phyloP scores from a whole-genome alignment of 2,113 vertebrate genomes.

The Erythrolamprus reginae region DNA sequence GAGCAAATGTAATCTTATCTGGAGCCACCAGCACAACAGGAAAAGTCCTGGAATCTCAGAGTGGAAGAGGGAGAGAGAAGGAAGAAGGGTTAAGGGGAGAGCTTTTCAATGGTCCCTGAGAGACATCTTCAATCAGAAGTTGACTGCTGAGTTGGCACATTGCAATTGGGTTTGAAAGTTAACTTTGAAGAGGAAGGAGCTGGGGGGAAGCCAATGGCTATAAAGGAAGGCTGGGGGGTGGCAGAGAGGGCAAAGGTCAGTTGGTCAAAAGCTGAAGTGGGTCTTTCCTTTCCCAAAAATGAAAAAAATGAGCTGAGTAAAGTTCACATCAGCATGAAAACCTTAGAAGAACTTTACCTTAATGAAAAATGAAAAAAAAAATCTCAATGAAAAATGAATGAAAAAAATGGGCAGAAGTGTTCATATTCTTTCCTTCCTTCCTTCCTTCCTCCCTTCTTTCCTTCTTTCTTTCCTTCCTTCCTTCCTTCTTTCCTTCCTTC shows the following conservation, averaged over 20 bases:
- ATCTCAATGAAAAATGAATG: too few species aligned
- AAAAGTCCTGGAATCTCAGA: conserved; percentile 54
- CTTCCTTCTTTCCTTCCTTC: too few species aligned
- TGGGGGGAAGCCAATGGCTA: neutral
- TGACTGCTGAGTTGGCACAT: conserved; percentile 28
- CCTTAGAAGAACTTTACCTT: neutral
- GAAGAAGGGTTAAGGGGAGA: conserved; percentile 36
- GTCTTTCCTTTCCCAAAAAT: neutral
- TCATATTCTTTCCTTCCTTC: too few species aligned
- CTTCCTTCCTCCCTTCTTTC: too few species aligned
- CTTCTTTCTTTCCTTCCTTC: too few species aligned
- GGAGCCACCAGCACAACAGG: conserved; percentile 64
- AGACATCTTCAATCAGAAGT: conserved; percentile 47
- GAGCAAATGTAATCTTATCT: conserved; percentile 55
- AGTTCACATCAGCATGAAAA: neutral
- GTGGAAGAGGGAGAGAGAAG: conserved; percentile 29
- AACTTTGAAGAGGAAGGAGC: rapidly evolving
- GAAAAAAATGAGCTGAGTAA: neutral
- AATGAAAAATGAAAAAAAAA: too few species aligned
- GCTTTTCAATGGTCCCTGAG: conserved; percentile 5
- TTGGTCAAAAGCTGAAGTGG: neutral
- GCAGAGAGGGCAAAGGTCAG: neutral
- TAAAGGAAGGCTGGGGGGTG: neutral
- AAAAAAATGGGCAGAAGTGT: neutral
- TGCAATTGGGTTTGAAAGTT: neutral